Percentiles rank a stretch among this genome's conserved stretches.
Evolutionary conservation across 2,797 vertebrate genomes (phyloP).

Genomic region (Astyanax mexicanus): DNA sequence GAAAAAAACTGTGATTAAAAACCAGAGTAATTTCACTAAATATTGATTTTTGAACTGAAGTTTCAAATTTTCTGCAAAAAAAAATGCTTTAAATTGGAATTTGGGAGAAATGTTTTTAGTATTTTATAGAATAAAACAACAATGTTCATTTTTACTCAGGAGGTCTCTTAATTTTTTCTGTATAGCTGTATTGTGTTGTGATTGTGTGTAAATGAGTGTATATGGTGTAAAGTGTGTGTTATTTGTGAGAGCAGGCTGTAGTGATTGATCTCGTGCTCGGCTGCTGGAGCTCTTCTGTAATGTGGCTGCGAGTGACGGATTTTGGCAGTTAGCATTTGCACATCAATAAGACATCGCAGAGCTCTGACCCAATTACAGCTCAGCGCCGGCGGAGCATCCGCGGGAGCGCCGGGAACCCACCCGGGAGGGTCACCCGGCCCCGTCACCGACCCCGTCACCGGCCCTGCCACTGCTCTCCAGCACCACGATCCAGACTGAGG

Average conservation of each 20-base stretch:
- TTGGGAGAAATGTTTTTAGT: too few relatives aligned
- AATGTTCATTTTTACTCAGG: too few relatives aligned
- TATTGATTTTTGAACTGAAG: too few relatives aligned
- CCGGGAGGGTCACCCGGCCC: conserved; percentile 35
- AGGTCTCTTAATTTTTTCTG: too few relatives aligned
- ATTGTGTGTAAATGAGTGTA: too few relatives aligned
- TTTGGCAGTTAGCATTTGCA: conserved; percentile 70
- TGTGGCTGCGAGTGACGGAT: conserved; percentile 71
- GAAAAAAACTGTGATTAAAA: too few relatives aligned
- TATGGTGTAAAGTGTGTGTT: background rate
- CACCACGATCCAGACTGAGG: conserved; percentile 27
- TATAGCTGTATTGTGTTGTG: too few relatives aligned
- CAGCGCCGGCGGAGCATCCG: conserved; percentile 62
- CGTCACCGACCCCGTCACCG: conserved; percentile 41
- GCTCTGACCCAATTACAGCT: conserved; percentile 78
- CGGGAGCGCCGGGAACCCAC: background rate
- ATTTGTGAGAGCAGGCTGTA: conserved; percentile 41
- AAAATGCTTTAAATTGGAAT: too few relatives aligned
- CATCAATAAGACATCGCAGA: conserved; percentile 74
- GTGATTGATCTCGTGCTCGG: conserved; percentile 61
- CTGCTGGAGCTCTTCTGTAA: conserved; percentile 75
- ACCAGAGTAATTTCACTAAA: too few relatives aligned
- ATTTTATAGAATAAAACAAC: too few relatives aligned
- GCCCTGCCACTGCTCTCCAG: conserved; percentile 36
- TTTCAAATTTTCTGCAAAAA: too few relatives aligned